Evolutionary conservation across 2,888 invertebrate species (phyloP).

Genomic region (Lypha dubia): DNA sequence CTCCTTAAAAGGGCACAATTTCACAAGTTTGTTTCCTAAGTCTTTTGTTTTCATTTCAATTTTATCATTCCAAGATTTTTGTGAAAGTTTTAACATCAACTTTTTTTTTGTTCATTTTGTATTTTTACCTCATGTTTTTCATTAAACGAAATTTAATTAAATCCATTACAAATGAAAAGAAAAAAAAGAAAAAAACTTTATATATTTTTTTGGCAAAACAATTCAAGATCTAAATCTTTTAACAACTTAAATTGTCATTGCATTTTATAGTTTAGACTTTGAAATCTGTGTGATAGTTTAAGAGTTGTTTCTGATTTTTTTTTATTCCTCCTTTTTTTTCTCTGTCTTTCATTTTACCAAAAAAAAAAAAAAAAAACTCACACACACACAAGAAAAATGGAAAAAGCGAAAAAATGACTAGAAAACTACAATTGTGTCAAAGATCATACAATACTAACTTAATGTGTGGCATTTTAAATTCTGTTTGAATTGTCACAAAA

Average conservation of each 20-base stretch:
- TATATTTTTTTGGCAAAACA: slow-evolving; percentile 62
- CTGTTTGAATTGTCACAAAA: slow-evolving; percentile 71
- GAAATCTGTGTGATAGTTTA: slow-evolving; percentile 70
- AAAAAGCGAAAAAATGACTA: slow-evolving; percentile 19
- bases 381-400: too few relatives aligned
- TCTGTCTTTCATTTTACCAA: slow-evolving; percentile 27
- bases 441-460: slow-evolving; percentile 67
- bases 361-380: slow-evolving; percentile 11
- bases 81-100: slow-evolving; percentile 64
- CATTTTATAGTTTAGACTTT: slow-evolving; percentile 66
- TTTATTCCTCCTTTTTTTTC: not conserved
- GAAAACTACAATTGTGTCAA: slow-evolving; percentile 72
- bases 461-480: slow-evolving; percentile 72
- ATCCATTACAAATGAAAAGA: slow-evolving; percentile 34
- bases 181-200: slow-evolving; percentile 2
- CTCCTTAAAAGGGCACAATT: slow-evolving; percentile 34
- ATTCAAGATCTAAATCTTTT: slow-evolving; percentile 69
- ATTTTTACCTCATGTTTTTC: slow-evolving; percentile 9
- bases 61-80: slow-evolving; percentile 40
- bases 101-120: slow-evolving; percentile 36
- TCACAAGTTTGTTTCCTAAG: slow-evolving; percentile 53
- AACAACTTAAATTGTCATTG: slow-evolving; percentile 69
- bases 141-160: slow-evolving; percentile 57
- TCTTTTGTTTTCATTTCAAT: slow-evolving; percentile 37
- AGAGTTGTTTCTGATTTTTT: slow-evolving; percentile 15